Conservation (phyloP, 2,113 vertebrate species). For the Eulemur rufifrons region DNA sequence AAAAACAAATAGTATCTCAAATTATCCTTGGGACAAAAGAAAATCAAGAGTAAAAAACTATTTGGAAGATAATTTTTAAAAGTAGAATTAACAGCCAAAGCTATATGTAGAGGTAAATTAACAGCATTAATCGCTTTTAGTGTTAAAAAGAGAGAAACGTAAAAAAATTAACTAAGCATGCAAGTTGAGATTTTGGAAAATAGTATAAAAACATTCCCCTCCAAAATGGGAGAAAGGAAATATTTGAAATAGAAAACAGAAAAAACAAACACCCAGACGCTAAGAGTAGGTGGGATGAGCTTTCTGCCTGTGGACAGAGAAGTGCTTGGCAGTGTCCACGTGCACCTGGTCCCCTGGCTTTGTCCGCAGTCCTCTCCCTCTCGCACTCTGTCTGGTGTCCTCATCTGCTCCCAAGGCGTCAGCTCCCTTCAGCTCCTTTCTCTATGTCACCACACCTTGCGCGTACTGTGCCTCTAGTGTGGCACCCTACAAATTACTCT, state of each 20-base stretch:
- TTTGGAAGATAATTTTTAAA: constrained; percentile 27
- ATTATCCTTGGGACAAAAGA: constrained; percentile 44
- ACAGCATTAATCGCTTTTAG: constrained; percentile 8
- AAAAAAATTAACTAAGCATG: constrained; percentile 17
- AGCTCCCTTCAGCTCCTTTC: not conserved
- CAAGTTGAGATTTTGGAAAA: constrained; percentile 35
- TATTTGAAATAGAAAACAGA: constrained; percentile 25
- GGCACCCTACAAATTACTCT: not conserved
- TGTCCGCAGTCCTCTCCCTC: too few relatives aligned
- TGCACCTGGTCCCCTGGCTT: not conserved
- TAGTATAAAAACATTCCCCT: not conserved
- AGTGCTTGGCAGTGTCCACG: rapidly evolving
- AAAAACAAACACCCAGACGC: not conserved
- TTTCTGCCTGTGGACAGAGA: not conserved
- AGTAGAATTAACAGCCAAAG: constrained; percentile 3
- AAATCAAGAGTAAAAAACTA: constrained; percentile 40
- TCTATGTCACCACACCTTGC: not conserved
- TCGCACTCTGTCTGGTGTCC: not conserved
- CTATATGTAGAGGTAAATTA: constrained; percentile 42
- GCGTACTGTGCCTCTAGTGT: not conserved
- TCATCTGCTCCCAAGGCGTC: not conserved
- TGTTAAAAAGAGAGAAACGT: constrained; percentile 10
- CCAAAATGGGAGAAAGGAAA: not conserved
- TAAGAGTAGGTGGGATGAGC: not conserved
- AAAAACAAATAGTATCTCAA: constrained; percentile 38